Evolutionary conservation across 2,113 vertebrate species (phyloP).

Genomic region (Pyxicephalus adspersus): DNA sequence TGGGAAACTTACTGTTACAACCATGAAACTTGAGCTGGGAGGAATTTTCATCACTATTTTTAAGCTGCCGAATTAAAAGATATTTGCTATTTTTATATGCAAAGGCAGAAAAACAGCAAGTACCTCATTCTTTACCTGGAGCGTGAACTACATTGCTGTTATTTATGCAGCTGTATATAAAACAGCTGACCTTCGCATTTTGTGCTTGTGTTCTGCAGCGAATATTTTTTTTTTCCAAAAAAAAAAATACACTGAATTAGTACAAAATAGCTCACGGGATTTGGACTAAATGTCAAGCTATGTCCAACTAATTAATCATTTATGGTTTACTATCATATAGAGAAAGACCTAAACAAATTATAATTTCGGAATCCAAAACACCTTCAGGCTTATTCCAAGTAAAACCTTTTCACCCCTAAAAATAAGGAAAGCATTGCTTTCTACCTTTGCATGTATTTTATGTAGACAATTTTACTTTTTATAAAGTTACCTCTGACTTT

Average conservation of each 20-base stretch:
- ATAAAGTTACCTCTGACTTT: too few species aligned
- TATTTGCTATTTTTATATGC: constrained; percentile 10
- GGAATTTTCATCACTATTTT: constrained; percentile 28
- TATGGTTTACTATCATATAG: not conserved
- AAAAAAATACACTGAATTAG: not conserved
- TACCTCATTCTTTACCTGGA: constrained; percentile 20
- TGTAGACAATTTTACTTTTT: too few species aligned
- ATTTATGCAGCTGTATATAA: constrained; percentile 20
- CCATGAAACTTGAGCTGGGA: constrained; percentile 22
- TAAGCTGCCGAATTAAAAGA: constrained; percentile 7
- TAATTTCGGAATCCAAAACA: not conserved
- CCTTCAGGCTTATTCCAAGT: too few species aligned
- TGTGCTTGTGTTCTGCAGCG: not conserved
- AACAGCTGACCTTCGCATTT: constrained; percentile 24
- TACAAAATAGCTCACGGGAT: constrained; percentile 17
- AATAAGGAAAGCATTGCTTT: too few species aligned
- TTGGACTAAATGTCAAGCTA: not conserved
- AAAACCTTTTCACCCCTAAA: too few species aligned
- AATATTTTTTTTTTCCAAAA: not conserved
- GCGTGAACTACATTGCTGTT: not conserved
- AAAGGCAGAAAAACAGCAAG: not conserved
- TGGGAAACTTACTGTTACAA: not conserved
- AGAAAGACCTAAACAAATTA: not conserved
- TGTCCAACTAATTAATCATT: constrained; percentile 4
- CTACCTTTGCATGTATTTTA: too few species aligned